phyloP scores from a whole-genome alignment of 2,797 vertebrate species.

The Periophthalmus magnuspinnatus region DNA sequence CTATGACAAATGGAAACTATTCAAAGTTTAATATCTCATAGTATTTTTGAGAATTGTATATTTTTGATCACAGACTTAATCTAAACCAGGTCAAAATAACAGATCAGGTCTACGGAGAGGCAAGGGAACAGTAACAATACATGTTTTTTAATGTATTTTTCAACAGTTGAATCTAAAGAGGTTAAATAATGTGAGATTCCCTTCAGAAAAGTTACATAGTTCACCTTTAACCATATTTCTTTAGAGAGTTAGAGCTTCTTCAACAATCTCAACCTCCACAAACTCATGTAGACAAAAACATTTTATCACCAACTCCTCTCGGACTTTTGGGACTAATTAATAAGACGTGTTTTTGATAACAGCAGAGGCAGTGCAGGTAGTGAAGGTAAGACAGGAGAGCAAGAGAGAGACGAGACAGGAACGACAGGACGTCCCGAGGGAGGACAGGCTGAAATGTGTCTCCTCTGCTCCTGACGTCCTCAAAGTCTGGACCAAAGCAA shows the following conservation, averaged over 20 bases:
- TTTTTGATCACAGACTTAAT: no score
- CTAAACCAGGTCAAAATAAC: no score
- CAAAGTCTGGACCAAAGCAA: constrained; percentile 26
- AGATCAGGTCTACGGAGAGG: no score
- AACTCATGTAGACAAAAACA: constrained; percentile 22
- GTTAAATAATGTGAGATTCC: no score
- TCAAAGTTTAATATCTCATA: no score
- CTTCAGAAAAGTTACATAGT: no score
- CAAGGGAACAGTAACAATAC: no score
- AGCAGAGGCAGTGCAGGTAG: constrained; percentile 25
- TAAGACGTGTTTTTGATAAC: constrained; percentile 47
- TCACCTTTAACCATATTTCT: not conserved
- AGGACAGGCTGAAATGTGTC: constrained; percentile 31
- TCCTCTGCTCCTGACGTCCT: constrained; percentile 24
- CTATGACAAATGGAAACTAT: no score
- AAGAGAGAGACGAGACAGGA: constrained; percentile 27
- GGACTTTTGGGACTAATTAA: constrained; percentile 61
- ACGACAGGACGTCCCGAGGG: constrained; percentile 26
- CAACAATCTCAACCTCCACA: not conserved
- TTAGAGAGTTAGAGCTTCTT: not conserved
- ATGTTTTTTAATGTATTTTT: no score
- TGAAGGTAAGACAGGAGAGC: constrained; percentile 20
- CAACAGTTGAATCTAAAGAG: no score
- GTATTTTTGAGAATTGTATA: no score
- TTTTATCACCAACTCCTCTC: constrained; percentile 36